These are phyloP conservation scores for Rhinoraja longicauda DNA, from an alignment of 2,797 vertebrate genomes.

Conservation along the genomic window DNA sequence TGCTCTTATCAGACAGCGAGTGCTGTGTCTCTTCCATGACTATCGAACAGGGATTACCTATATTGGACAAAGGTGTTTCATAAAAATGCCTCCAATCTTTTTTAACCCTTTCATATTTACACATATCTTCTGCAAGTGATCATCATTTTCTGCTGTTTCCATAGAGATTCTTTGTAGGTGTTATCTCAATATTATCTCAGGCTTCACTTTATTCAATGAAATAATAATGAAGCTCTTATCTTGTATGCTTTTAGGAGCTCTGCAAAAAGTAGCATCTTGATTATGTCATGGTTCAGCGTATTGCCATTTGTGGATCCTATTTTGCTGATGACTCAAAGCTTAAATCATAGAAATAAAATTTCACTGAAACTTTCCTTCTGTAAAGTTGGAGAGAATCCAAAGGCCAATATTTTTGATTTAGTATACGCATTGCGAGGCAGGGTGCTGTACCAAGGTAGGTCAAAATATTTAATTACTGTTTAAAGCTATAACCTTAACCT, in stretches of 20 bases:
- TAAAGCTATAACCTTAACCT: not conserved
- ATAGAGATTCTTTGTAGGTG: not conserved
- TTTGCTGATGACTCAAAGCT: not conserved
- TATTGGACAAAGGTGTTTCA: constrained; percentile 22
- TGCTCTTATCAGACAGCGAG: constrained; percentile 25
- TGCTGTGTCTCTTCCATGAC: not conserved
- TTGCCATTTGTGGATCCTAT: not conserved
- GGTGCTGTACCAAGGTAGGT: not conserved
- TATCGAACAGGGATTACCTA: not conserved
- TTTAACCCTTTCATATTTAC: constrained; percentile 5
- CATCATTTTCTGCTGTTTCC: not conserved
- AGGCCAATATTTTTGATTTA: not conserved
- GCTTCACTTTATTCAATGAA: not conserved
- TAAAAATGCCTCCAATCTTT: not conserved
- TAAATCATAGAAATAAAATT: not conserved
- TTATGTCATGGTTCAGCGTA: not conserved
- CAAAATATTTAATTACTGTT: not conserved
- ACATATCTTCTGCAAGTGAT: not conserved
- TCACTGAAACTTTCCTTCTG: not conserved
- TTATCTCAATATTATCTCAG: not conserved
- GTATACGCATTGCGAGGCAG: not conserved
- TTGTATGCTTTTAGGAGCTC: not conserved
- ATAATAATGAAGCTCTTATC: not conserved
- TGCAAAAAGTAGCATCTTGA: not conserved
- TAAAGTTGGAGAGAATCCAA: not conserved